Conservation (phyloP, 2,888 invertebrate species). For the Idaea dimidiata region DNA sequence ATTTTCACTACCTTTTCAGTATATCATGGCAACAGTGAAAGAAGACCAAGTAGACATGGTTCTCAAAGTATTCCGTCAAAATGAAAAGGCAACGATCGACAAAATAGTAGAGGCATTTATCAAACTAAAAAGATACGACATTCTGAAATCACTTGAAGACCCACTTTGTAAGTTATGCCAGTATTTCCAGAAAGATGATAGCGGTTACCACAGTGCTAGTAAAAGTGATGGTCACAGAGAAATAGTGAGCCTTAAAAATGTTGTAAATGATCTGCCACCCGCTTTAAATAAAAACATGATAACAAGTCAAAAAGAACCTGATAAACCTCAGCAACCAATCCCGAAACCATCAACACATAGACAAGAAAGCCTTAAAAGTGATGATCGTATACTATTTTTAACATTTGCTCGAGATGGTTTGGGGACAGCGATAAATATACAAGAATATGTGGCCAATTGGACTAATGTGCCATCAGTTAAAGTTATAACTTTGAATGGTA, state of each 20-base stretch:
- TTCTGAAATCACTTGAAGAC: conserved; percentile 72
- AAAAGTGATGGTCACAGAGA: conserved; percentile 54
- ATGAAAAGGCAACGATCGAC: conserved; percentile 75
- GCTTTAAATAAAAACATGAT: conserved; percentile 60
- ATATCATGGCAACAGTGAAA: conserved; percentile 76
- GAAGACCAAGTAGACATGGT: conserved; percentile 79
- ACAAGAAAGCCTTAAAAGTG: conserved; percentile 44
- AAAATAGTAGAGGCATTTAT: conserved; percentile 73
- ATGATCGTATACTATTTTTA: conserved; percentile 66
- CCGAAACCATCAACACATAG: conserved; percentile 36
- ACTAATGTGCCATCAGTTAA: conserved; percentile 57
- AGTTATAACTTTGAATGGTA: conserved; percentile 71
- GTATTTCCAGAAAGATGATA: conserved; percentile 66
- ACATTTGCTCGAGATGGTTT: conserved; percentile 79
- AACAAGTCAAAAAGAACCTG: conserved; percentile 46
- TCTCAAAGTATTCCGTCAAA: conserved; percentile 75
- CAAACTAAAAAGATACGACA: conserved; percentile 74
- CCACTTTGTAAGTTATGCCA: conserved; percentile 59
- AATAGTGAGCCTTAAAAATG: conserved; percentile 61
- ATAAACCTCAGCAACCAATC: conserved; percentile 47
- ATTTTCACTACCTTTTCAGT: conserved; percentile 49
- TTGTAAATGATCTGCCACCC: conserved; percentile 63
- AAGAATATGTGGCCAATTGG: conserved; percentile 71
- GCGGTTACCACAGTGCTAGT: conserved; percentile 66
- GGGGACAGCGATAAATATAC: conserved; percentile 67